A percentile compares a stretch with the other conserved stretches of the same genome.
These are phyloP conservation scores for Diachasma alloeum DNA, from an alignment of 1,140 invertebrate genomes.

Conservation along the genomic window DNA sequence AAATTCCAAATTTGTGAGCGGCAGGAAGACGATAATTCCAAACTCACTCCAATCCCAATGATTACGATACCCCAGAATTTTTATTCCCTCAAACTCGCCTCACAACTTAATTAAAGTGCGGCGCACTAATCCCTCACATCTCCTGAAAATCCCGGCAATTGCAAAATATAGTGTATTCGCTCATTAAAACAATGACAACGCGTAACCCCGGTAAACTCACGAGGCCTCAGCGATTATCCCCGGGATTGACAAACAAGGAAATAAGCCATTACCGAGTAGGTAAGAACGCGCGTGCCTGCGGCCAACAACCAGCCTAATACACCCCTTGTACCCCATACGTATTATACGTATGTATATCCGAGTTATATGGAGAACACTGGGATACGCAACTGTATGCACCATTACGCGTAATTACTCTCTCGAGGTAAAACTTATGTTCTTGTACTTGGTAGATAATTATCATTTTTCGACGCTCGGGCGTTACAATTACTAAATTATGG, in stretches of 20 bases:
- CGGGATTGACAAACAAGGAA: slow-evolving; percentile 45
- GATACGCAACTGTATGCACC: slow-evolving; percentile 26
- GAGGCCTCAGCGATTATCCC: slow-evolving; percentile 23
- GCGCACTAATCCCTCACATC: not conserved
- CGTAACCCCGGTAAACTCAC: slow-evolving; percentile 10
- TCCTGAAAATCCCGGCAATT: not conserved
- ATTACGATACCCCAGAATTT: too few relatives aligned
- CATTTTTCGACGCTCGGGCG: slow-evolving; percentile 28
- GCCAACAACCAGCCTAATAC: slow-evolving; percentile 7
- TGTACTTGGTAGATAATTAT: slow-evolving; percentile 24
- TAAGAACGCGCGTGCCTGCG: slow-evolving; percentile 27
- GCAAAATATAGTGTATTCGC: slow-evolving; percentile 1
- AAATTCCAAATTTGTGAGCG: too few relatives aligned
- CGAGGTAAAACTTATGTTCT: slow-evolving; percentile 34
- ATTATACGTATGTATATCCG: slow-evolving; percentile 20
- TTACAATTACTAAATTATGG: slow-evolving; percentile 16
- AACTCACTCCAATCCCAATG: too few relatives aligned
- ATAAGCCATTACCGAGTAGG: slow-evolving; percentile 40
- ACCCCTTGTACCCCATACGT: slow-evolving; percentile 5
- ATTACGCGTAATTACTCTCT: slow-evolving; percentile 43
- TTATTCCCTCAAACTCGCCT: too few relatives aligned
- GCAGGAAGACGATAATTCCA: too few relatives aligned
- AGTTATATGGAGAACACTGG: not conserved
- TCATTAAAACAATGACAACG: slow-evolving; percentile 39
- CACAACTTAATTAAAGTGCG: not conserved